Percentiles rank a stretch among this genome's conserved stretches.
phyloP scores from a whole-genome alignment of 1,140 invertebrate species.

The Oscheius sp. region DNA sequence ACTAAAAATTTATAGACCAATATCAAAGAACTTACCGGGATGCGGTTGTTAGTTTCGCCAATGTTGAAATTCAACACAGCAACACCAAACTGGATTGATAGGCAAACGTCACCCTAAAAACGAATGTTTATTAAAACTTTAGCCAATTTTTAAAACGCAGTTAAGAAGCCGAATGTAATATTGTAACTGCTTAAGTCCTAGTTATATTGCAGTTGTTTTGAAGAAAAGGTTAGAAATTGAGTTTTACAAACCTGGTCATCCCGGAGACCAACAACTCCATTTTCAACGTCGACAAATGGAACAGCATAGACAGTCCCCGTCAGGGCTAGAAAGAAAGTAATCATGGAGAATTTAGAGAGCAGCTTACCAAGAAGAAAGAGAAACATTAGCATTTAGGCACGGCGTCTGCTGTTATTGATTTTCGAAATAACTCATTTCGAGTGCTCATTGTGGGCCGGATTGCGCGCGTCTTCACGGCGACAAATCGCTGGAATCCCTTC shows the following conservation, averaged over 20 bases:
- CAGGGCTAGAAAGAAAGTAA: neutral
- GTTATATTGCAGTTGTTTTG: too few relatives aligned
- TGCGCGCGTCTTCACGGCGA: neutral
- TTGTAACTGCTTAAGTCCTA: too few relatives aligned
- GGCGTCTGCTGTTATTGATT: conserved; percentile 11
- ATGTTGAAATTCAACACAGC: neutral
- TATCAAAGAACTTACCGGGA: neutral
- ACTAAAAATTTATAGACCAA: neutral
- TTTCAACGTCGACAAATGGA: neutral
- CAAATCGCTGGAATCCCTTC: too few relatives aligned
- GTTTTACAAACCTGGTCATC: neutral
- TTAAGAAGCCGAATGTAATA: too few relatives aligned
- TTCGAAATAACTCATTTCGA: conserved; percentile 10
- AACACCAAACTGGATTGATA: neutral
- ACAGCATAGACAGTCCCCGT: neutral
- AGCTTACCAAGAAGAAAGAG: conserved; percentile 1
- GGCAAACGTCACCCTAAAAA: neutral
- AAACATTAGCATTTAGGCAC: neutral
- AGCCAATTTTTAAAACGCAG: too few relatives aligned
- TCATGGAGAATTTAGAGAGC: neutral
- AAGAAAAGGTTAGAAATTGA: too few relatives aligned
- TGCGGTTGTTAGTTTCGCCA: neutral
- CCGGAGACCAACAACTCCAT: neutral
- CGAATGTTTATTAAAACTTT: too few relatives aligned
- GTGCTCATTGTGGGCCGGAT: conserved; percentile 2